phyloP scores from a whole-genome alignment of 2,113 vertebrate genomes.

The Rhabdomys dilectus region DNA sequence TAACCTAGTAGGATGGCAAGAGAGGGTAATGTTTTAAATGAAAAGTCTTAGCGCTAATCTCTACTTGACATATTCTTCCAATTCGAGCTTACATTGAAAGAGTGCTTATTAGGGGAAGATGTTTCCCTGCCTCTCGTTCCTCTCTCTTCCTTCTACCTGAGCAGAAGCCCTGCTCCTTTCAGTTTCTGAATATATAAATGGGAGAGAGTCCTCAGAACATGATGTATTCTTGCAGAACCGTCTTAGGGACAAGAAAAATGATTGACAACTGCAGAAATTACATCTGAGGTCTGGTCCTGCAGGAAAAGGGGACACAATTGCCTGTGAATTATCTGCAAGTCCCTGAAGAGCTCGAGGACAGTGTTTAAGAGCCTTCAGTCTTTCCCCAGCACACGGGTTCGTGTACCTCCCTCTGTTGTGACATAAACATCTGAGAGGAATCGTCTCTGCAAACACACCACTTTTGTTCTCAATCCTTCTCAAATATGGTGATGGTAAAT shows the following conservation, averaged over 20 bases:
- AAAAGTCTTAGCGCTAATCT: constrained; percentile 74
- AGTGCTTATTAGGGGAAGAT: constrained; percentile 61
- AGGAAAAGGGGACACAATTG: constrained; percentile 78
- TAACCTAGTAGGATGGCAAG: constrained; percentile 70
- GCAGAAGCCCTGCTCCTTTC: constrained; percentile 39
- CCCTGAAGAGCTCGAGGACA: constrained; percentile 73
- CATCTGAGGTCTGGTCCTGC: constrained; percentile 75
- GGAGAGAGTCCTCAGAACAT: constrained; percentile 58
- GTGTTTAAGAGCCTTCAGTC: constrained; percentile 69
- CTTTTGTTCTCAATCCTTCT: constrained; percentile 46
- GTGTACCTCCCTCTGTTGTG: background rate
- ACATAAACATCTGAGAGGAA: constrained; percentile 53
- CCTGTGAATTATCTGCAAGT: constrained; percentile 77
- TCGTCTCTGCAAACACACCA: constrained; percentile 23
- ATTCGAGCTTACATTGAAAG: constrained; percentile 53
- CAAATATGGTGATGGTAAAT: constrained; percentile 13
- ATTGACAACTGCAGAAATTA: constrained; percentile 82
- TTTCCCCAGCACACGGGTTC: constrained; percentile 56
- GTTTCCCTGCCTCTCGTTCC: constrained; percentile 22
- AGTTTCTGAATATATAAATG: constrained; percentile 72
- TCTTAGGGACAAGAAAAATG: constrained; percentile 76
- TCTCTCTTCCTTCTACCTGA: background rate
- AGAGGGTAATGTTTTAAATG: constrained; percentile 77
- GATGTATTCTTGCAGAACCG: constrained; percentile 65
- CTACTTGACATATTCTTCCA: constrained; percentile 63